Conservation (phyloP, 2,113 vertebrate genomes). For the Rhabdornis inornatus region DNA sequence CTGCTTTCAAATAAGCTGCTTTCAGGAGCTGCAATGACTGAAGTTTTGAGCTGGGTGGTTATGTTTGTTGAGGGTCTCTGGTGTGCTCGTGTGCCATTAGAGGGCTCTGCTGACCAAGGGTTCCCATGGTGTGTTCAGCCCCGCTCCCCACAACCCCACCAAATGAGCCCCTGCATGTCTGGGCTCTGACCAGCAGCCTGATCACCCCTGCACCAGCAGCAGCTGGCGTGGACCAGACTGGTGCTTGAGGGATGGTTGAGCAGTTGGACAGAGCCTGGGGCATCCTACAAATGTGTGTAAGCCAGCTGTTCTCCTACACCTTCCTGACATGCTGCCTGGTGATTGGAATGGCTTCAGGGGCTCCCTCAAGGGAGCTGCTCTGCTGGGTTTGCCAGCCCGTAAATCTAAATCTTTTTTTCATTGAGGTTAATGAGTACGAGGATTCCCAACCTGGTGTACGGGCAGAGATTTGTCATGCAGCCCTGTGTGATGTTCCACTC, state of each 20-base stretch:
- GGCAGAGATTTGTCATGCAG: not conserved
- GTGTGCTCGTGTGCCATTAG: not conserved
- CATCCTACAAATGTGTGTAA: not conserved
- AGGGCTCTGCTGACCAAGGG: not conserved
- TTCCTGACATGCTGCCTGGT: not conserved
- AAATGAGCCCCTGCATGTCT: not conserved
- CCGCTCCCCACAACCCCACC: accelerated
- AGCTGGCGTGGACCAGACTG: not conserved
- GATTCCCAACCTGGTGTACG: accelerated
- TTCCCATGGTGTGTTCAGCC: not conserved
- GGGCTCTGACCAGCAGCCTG: not conserved
- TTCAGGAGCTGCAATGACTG: not conserved
- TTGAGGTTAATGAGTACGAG: not conserved
- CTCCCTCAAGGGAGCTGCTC: not conserved
- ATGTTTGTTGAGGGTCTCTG: not conserved
- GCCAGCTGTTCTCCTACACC: not conserved
- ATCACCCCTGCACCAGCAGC: not conserved
- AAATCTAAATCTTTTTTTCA: not conserved
- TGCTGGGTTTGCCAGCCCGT: not conserved
- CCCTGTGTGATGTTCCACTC: not conserved
- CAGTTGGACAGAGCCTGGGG: not conserved
- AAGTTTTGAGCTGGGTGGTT: not conserved
- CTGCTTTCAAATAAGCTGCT: not conserved
- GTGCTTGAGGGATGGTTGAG: not conserved
- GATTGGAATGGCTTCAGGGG: not conserved